phyloP scores from a whole-genome alignment of 2,113 vertebrate genomes.

The Glaucidium brasilianum region DNA sequence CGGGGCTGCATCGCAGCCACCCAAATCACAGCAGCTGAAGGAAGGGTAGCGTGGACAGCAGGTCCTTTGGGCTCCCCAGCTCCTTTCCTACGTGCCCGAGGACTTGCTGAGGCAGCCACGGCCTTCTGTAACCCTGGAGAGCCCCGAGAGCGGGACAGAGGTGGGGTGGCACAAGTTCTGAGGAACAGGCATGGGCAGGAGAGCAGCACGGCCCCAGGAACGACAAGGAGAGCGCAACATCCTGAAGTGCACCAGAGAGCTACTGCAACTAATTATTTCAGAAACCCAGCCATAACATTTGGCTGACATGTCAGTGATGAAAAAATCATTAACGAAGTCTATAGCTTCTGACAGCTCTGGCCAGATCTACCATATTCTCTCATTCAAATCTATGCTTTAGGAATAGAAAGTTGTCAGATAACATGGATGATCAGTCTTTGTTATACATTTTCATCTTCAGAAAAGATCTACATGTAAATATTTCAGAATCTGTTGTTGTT shows the following conservation, averaged over 20 bases:
- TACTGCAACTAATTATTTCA: background rate
- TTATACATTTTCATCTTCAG: background rate
- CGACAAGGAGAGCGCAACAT: background rate
- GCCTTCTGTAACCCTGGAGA: background rate
- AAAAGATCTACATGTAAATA: background rate
- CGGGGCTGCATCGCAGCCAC: background rate
- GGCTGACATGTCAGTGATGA: background rate
- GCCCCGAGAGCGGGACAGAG: background rate
- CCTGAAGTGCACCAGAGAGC: background rate
- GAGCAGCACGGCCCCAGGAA: background rate
- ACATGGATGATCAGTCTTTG: background rate
- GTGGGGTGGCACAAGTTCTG: background rate
- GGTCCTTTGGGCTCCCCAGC: background rate
- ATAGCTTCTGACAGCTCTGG: background rate
- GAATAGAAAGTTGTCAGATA: background rate
- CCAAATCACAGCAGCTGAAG: background rate
- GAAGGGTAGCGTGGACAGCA: rapidly evolving
- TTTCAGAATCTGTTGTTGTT: background rate
- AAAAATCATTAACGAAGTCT: background rate
- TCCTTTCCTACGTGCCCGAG: background rate
- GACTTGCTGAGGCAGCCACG: background rate
- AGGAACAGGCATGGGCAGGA: background rate
- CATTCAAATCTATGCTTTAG: background rate
- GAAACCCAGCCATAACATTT: background rate
- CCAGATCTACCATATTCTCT: background rate